Base-by-base conservation (phyloP, 64 coral and sea anemone species). In the Astreopora myriophthalma region DNA sequence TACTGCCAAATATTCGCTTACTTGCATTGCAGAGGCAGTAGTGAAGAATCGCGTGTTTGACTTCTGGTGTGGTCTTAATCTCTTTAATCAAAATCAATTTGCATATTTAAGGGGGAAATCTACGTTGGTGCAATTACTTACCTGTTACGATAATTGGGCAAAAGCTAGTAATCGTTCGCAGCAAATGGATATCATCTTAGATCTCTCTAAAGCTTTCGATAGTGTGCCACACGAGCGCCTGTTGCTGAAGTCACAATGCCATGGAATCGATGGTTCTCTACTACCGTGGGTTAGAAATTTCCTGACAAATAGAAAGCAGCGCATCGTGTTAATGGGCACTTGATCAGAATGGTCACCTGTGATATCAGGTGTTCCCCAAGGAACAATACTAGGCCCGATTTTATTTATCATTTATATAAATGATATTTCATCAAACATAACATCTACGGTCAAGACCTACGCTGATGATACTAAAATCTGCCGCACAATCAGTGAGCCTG, bases 271-370 rank as follows among this genome's bases (percentile, higher is more conserved):
- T 1, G 89, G 63, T 32, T 20, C 60, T 10, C 77, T 84, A 33
- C 48, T 86, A 26, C 57, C 25, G n/a, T n/a, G n/a, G n/a, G n/a
- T n/a, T n/a, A n/a, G n/a, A n/a, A n/a, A n/a, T n/a, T n/a, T n/a
- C n/a, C n/a, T n/a, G 80, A 92, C 49, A 32, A 84, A 91, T 26
- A 20, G 20, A 26, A 44, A 69, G 52, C 89, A 92, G 85, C 31
- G 6, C 20, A 29, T 84, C 24, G 61, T 42, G 22, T 52, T n/a
- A n/a, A n/a, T n/a, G n/a, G n/a, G n/a, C n/a, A n/a, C n/a, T n/a
- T n/a, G n/a, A n/a, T n/a, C n/a, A n/a, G n/a, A n/a, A n/a, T n/a
- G n/a, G n/a, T n/a, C n/a, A n/a, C n/a, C n/a, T n/a, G n/a, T n/a
- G n/a, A n/a, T n/a, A n/a, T n/a, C n/a, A n/a, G n/a, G n/a, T n/a